Evolutionary conservation across 1,140 invertebrate species (phyloP), one percentile per base, ranked within the genome.

Genomic region (Caenorhabditis brenneri): DNA sequence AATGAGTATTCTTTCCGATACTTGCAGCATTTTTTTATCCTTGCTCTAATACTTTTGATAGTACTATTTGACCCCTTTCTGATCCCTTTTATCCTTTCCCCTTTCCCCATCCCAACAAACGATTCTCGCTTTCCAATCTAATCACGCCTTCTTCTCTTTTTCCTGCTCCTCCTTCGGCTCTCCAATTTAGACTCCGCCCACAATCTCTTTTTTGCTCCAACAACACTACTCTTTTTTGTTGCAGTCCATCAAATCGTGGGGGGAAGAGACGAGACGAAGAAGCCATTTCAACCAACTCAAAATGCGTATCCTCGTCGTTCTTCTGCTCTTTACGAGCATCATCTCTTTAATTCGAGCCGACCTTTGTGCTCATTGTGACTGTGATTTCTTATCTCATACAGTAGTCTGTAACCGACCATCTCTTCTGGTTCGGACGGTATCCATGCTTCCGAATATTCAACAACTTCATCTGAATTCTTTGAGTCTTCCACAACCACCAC

Each of bases 401-500:
- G 48, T 83, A 5, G 31, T 80, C 16, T 83, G 82, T 31, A 83
- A 78, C 29, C 49, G 69, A 16, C 74, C 82, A 33, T 53, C 46
- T 60, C 53, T 83, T 22, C 74, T 83, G 15, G 36, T 83, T 24
- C 46, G 82, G 29, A 83, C 82, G 2, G 36, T 83, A 7, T 83
- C 82, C 4, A 65, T 83, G 42, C 82, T 83, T 31, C 82, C 82
- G 22, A 55, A 33, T 27, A 74, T 46, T 39, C 55, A 58, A 49
- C 55, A 82, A 60, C 55, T 82, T 80, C 46, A 80, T 53, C 46
- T 49, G 22, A 53, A 49, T 31, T 19, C 46, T 19, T 10, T 83
- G n/a, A 83, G 58, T 79, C 69, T 83, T 9, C 82, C 82, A 9
- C 82, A 83, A 58, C 82, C 65, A 19, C 82, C 82, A 2, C 82